A percentile compares a stretch with the other conserved stretches of the same genome.
phyloP scores from a whole-genome alignment of 2,797 vertebrate genomes.

The Liparis tanakae region DNA sequence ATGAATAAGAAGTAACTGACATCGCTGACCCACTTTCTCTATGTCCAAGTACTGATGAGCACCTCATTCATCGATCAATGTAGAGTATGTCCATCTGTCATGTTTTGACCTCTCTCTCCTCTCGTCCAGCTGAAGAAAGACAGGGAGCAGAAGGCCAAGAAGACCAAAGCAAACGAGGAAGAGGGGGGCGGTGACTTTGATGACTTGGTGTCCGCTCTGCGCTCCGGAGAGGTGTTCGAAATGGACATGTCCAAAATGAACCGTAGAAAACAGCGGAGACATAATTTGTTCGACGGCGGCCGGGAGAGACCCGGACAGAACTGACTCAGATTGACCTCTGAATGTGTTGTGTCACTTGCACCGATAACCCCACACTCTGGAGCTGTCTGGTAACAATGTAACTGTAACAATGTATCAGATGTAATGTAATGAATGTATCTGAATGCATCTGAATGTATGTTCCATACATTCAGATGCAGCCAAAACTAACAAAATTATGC shows the following conservation, averaged over 20 bases:
- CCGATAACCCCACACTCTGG: not conserved
- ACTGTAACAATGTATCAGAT: not conserved
- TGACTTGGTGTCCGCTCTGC: constrained; percentile 87
- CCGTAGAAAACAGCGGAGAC: constrained; percentile 45
- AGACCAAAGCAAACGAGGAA: constrained; percentile 21
- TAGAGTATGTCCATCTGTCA: not conserved
- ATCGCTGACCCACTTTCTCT: not conserved
- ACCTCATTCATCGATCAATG: not conserved
- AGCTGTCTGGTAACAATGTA: not conserved
- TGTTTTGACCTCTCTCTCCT: not conserved
- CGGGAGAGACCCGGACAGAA: constrained; percentile 49
- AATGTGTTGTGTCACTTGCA: not conserved
- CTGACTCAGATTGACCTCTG: not conserved
- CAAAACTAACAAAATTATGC: not conserved
- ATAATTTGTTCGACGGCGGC: constrained; percentile 13
- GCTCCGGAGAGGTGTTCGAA: constrained; percentile 90
- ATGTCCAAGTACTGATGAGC: not conserved
- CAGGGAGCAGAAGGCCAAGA: constrained; percentile 53
- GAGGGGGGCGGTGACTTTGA: constrained; percentile 67
- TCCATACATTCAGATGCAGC: too few species aligned
- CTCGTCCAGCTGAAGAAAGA: constrained; percentile 60
- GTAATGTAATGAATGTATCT: not conserved
- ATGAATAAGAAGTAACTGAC: not conserved
- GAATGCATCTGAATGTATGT: constrained; percentile 7
- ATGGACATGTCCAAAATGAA: constrained; percentile 82